Evolutionary conservation across 2,113 vertebrate genomes (phyloP).

Genomic region (Ceuthmochares aereus): DNA sequence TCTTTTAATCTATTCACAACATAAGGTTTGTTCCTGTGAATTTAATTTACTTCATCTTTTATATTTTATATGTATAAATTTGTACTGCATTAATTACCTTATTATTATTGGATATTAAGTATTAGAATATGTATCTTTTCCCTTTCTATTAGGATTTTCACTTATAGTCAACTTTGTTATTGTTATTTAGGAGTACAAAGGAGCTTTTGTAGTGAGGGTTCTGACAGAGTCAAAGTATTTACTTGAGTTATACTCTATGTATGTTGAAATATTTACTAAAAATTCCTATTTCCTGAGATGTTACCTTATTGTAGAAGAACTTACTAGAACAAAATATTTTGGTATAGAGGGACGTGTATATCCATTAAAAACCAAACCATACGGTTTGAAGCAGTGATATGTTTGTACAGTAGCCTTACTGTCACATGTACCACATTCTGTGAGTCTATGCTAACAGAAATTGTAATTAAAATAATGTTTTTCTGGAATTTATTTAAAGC

Average conservation of each 20-base stretch:
- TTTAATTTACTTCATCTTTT: neutral
- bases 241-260: neutral
- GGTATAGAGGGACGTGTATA: neutral
- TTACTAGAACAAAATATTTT: neutral
- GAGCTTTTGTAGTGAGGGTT: neutral
- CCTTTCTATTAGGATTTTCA: neutral
- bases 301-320: neutral
- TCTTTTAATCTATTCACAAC: neutral
- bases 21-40: neutral
- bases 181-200: neutral
- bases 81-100: fast-evolving
- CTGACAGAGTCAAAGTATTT: neutral
- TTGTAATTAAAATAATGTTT: neutral
- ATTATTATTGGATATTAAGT: neutral
- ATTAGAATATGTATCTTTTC: neutral
- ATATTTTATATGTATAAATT: neutral
- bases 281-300: neutral
- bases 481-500: neutral
- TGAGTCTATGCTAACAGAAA: neutral
- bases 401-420: neutral
- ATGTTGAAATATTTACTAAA: neutral
- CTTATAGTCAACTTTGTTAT: neutral
- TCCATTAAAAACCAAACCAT: neutral
- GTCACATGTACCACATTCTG: neutral
- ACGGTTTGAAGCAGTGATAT: neutral